Evolutionary conservation across 1,140 invertebrate genomes (phyloP), one percentile per base, ranked within the genome.

Genomic region (Pogonognathellus flavescens): DNA sequence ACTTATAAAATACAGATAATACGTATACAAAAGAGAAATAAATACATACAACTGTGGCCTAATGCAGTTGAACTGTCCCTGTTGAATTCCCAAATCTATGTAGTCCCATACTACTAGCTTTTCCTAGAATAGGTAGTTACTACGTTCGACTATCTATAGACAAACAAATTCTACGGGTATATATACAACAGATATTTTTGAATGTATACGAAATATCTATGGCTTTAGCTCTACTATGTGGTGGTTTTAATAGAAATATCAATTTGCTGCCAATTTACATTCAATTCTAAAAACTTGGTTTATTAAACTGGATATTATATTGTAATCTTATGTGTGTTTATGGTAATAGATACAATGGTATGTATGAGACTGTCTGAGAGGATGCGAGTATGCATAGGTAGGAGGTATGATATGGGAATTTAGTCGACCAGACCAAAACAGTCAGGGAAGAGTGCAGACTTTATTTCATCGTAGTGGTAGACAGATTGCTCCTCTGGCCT

Each of bases 401-500:
- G 62, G 22, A 66, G 22, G 25, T 66, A 66, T 66, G 62, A 66
- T 66, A 66, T 66, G 62, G 62, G 62, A 66, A 25, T 25, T 31
- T 66, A 20, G 25, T 25, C 25, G 62, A 60, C 31, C 31, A 41
- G 59, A 20, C 22, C 18, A 18, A 60, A 10, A 2, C 31, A 57
- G 41, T 6, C 5, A 18, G 66, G 16, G 31, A 49, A 41, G 22
- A 13, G 11, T 13, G 14, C n/a, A 49, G 70, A 76, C 70, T 76
- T 76, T 76, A 76, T 76, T 76, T 76, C 70, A 50, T 50, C 25
- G n/a, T 50, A 25, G 70, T 11, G 41, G 41, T 31, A 76, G 70
- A 76, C 70, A 76, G 70, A 76, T 76, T 76, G 70, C 70, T 76
- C 70, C 70, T 76, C 70, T 50, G 70, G 41, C 70, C n/a, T 76